These are phyloP conservation scores for human (Homo sapiens) DNA, from an alignment of 2,113 vertebrate genomes.

Conservation along the genomic window DNA sequence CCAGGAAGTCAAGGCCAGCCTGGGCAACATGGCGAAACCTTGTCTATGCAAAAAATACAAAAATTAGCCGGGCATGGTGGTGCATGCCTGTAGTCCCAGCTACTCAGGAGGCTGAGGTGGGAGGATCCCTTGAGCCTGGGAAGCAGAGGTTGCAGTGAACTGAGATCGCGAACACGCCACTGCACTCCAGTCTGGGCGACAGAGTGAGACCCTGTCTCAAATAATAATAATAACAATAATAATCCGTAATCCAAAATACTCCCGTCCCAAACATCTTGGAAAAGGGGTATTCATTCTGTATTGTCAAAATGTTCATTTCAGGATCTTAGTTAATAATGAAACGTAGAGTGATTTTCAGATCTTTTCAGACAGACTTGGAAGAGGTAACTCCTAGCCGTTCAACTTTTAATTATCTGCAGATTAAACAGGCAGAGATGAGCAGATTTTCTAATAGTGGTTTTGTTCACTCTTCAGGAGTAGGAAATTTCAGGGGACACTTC, in stretches of 20 bases:
- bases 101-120: too few relatives aligned
- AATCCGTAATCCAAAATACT: neutral
- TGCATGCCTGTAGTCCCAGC: too few relatives aligned
- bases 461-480: neutral
- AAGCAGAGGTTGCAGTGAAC: too few relatives aligned
- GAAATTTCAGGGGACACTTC: neutral
- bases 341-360: neutral
- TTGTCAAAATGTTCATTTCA: neutral
- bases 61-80: too few relatives aligned
- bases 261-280: neutral
- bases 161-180: too few relatives aligned
- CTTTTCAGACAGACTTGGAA: slow-evolving; percentile 4
- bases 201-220: too few relatives aligned
- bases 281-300: neutral
- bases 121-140: too few relatives aligned
- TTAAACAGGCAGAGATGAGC: neutral
- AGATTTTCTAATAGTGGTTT: slow-evolving; percentile 5
- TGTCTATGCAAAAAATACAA: too few relatives aligned
- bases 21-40: too few relatives aligned
- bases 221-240: too few relatives aligned
- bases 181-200: too few relatives aligned
- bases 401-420: neutral
- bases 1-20: too few relatives aligned
- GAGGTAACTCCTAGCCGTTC: neutral
- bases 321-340: neutral